Percentiles rank a stretch among this genome's conserved stretches.
phyloP scores from a whole-genome alignment of 53 echinoderm and acorn worm species.

The Hippasteria phrygiana region DNA sequence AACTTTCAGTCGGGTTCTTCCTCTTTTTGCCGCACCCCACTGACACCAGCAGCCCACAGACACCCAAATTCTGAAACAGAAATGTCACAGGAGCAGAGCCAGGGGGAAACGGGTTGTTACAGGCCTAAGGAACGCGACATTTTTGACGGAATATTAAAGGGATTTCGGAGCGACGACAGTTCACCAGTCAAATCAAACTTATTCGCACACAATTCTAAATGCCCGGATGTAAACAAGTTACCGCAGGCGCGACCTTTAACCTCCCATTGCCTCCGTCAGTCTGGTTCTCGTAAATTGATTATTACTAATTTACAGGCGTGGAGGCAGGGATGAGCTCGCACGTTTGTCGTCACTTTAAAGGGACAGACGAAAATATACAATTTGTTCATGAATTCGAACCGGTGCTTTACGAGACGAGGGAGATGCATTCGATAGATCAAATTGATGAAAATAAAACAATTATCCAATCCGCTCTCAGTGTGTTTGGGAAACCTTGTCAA shows the following conservation, averaged over 20 bases:
- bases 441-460: no score
- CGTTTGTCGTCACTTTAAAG: conserved; percentile 18
- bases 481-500: no score
- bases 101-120: conserved; percentile 23
- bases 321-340: conserved; percentile 48
- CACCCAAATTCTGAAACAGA: conserved; percentile 24
- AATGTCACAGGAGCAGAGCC: conserved; percentile 37
- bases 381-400: no score
- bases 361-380: no score
- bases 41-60: conserved; percentile 24
- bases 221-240: conserved; percentile 77
- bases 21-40: conserved; percentile 6
- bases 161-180: conserved; percentile 61
- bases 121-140: conserved; percentile 46
- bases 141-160: conserved; percentile 68
- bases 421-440: no score
- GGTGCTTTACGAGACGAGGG: no score
- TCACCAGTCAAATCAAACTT: conserved; percentile 65
- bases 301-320: conserved; percentile 33
- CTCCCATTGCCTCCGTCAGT: conserved; percentile 44
- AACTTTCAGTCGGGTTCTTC: conserved; percentile 38
- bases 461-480: no score
- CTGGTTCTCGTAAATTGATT: conserved; percentile 35
- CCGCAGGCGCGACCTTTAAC: conserved; percentile 62
- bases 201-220: conserved; percentile 64